Conservation (phyloP, 2,797 vertebrate genomes). For the Pygocentrus nattereri region DNA sequence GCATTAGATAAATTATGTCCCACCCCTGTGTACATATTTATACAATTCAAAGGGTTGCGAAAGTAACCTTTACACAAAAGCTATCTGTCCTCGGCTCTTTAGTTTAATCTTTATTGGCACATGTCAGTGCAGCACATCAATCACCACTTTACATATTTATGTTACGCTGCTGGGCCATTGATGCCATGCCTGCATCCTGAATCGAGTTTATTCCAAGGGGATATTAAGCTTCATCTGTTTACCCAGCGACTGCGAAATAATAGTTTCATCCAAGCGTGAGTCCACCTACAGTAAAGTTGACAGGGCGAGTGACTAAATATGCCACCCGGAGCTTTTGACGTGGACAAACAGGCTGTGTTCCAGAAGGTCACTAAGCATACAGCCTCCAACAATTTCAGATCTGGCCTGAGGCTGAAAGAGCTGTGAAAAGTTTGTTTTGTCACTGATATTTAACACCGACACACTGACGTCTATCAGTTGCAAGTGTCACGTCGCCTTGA, state of each 20-base stretch:
- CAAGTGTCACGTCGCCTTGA: neutral
- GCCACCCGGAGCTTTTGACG: neutral
- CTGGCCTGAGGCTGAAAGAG: neutral
- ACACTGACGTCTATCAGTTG: too few species aligned
- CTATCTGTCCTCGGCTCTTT: neutral
- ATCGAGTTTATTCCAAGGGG: slow-evolving; percentile 56
- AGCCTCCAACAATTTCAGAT: neutral
- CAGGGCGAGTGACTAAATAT: slow-evolving; percentile 54
- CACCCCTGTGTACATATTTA: slow-evolving; percentile 48
- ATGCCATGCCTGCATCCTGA: slow-evolving; percentile 67
- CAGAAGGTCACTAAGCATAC: slow-evolving; percentile 45
- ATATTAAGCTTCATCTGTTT: slow-evolving; percentile 64
- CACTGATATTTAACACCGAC: neutral
- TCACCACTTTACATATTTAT: slow-evolving; percentile 57
- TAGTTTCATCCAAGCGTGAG: slow-evolving; percentile 36
- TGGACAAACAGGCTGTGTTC: slow-evolving; percentile 57
- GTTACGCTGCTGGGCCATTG: slow-evolving; percentile 29
- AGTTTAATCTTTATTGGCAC: slow-evolving; percentile 40
- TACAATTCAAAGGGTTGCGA: slow-evolving; percentile 37
- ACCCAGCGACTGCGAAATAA: slow-evolving; percentile 58
- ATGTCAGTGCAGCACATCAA: slow-evolving; percentile 47
- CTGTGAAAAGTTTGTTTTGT: neutral
- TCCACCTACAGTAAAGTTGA: slow-evolving; percentile 41
- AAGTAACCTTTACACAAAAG: slow-evolving; percentile 46
- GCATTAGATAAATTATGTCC: neutral